phyloP scores from a whole-genome alignment of 2,113 vertebrate species.

The Pollachius pollachius region DNA sequence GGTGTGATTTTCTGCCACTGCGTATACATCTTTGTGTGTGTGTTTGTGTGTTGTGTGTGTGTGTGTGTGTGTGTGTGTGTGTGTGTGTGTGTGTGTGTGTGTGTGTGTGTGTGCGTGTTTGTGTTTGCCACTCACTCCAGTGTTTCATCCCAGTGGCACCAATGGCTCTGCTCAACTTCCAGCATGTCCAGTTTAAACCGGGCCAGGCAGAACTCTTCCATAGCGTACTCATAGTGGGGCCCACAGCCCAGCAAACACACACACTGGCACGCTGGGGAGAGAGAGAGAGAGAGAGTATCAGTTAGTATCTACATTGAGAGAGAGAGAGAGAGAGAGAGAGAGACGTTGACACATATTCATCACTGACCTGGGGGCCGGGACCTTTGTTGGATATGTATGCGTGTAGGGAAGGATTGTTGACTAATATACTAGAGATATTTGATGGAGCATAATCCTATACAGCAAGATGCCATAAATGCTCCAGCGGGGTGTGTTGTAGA shows the following conservation, averaged over 20 bases:
- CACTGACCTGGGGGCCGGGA: too few relatives aligned
- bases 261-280: slow-evolving; percentile 63
- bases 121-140: slow-evolving; percentile 76
- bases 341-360: too few relatives aligned
- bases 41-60: too few relatives aligned
- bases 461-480: too few relatives aligned
- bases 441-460: too few relatives aligned
- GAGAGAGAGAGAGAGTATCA: neutral
- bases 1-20: too few relatives aligned
- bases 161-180: slow-evolving; percentile 73
- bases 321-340: too few relatives aligned
- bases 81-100: slow-evolving; percentile 1
- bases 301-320: too few relatives aligned
- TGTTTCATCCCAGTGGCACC: slow-evolving; percentile 90
- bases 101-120: neutral
- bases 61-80: neutral
- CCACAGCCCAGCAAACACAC: slow-evolving; percentile 68
- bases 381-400: too few relatives aligned
- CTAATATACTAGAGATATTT: too few relatives aligned
- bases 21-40: neutral
- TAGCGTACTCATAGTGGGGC: slow-evolving; percentile 69
- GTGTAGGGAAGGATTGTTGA: too few relatives aligned
- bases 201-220: slow-evolving; percentile 79
- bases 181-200: slow-evolving; percentile 85
- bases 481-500: too few relatives aligned